Base-by-base conservation (phyloP, 2,113 vertebrate species). In the Varanus komodoensis region DNA sequence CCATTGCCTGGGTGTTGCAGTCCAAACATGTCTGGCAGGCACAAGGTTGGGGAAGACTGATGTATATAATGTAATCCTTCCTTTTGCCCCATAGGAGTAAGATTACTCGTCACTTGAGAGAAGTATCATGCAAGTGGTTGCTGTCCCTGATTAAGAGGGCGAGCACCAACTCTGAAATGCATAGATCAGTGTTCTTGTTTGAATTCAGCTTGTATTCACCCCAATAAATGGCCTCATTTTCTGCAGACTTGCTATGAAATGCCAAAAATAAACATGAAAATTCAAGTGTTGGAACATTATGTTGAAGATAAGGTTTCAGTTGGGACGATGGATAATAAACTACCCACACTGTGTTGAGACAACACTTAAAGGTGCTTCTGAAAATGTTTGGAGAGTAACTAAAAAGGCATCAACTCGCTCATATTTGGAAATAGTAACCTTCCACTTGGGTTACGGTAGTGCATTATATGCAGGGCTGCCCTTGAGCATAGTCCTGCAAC, bases 151-250 rank as follows among this genome's bases (percentile, higher is more conserved):
- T 32, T 52, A 11, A 88, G 87, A 71, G 17, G n/a, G 14, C 68
- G 71, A 23, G 17, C 80, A n/a, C 21, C 23, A 71, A 81, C 23
- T 25, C 27, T 52, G 48, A 67, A 83, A 73, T 52, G 4, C 71
- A 1, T 73, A 52, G 1, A 1, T 57, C 23, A 29, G 23, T 3
- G 14, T 23, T 69, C 19, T 44, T 69, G 6, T 34, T 73, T 23
- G 44, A 67, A 1, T 48, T 61, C 57, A 44, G 12, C 19, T 64
- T 54, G 34, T 54, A 38, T 89, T 89, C 14, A 82, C 52, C 6
- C 79, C 68, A 82, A n/a, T 74, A 89, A 80, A 89, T 82, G 68
- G 68, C 79, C 27, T 82, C 79, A 73, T 73, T 61, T 89, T 34
- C 34, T 61, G 15, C 75, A 67, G 25, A 48, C 15, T 48, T 64